Percentiles rank a stretch among this genome's conserved stretches.
These are phyloP conservation scores for Craseonycteris thonglongyai DNA, from an alignment of 2,113 vertebrate genomes.

Conservation along the genomic window DNA sequence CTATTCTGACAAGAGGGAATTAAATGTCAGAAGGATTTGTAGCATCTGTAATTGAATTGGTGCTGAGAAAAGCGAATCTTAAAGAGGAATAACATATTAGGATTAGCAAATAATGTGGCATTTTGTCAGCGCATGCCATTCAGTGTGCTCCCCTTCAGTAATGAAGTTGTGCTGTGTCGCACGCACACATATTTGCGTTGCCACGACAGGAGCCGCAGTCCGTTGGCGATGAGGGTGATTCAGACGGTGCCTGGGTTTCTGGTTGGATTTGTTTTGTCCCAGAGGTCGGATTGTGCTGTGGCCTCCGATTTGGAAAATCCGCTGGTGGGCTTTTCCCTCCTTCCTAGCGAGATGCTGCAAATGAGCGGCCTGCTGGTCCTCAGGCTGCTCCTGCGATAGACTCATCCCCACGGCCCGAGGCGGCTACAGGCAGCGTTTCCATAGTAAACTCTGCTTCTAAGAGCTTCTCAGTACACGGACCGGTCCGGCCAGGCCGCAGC, in stretches of 20 bases:
- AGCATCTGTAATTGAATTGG: constrained; percentile 96
- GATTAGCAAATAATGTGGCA: constrained; percentile 90
- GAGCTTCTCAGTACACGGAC: background rate
- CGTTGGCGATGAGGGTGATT: background rate
- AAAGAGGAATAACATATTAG: constrained; percentile 93
- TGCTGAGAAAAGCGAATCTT: constrained; percentile 90
- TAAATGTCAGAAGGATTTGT: constrained; percentile 96
- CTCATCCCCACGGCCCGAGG: background rate
- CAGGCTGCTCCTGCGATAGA: background rate
- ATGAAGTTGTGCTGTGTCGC: constrained; percentile 74
- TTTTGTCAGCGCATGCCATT: constrained; percentile 83
- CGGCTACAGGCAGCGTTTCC: background rate
- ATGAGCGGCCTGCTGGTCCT: background rate
- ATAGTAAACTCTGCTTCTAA: background rate
- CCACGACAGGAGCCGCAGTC: constrained; percentile 42
- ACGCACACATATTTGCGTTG: constrained; percentile 53
- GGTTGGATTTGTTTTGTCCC: constrained; percentile 1
- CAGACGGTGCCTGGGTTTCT: background rate
- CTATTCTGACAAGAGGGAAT: constrained; percentile 89
- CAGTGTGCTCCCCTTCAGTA: constrained; percentile 69
- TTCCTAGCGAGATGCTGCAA: background rate
- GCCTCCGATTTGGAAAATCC: background rate
- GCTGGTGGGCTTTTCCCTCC: background rate
- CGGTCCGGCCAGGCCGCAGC: background rate
- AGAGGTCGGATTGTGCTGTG: constrained; percentile 59